phyloP scores from a whole-genome alignment of 1,140 invertebrate species.

The Papilio aristodemus region DNA sequence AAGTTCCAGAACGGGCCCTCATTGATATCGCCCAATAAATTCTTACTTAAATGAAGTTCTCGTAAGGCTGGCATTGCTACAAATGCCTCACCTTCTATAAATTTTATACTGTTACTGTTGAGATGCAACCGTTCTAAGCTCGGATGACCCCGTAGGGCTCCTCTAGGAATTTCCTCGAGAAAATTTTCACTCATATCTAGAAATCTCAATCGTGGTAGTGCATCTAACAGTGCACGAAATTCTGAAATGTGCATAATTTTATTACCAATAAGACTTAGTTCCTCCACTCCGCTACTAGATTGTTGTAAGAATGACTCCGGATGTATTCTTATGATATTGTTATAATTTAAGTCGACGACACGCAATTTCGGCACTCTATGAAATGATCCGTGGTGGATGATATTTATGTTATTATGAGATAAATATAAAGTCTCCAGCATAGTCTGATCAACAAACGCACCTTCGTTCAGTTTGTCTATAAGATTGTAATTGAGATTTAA shows the following conservation, averaged over 20 bases:
- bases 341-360: constrained; percentile 88
- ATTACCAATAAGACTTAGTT: constrained; percentile 88
- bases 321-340: constrained; percentile 88
- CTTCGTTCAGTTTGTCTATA: constrained; percentile 86
- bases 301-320: constrained; percentile 89
- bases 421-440: constrained; percentile 86
- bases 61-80: constrained; percentile 89
- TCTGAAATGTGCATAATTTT: constrained; percentile 87
- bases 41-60: constrained; percentile 89
- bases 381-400: constrained; percentile 89
- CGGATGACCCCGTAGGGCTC: constrained; percentile 87
- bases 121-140: constrained; percentile 89
- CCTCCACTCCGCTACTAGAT: constrained; percentile 86
- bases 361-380: constrained; percentile 87
- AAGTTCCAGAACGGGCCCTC: constrained; percentile 89
- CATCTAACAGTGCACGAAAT: constrained; percentile 86
- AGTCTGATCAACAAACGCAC: constrained; percentile 89
- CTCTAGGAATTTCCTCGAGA: constrained; percentile 87
- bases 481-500: constrained; percentile 86
- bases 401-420: constrained; percentile 87
- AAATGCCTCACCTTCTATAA: constrained; percentile 88
- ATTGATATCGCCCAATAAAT: constrained; percentile 85
- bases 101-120: constrained; percentile 87
- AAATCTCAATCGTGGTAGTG: constrained; percentile 87
- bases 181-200: constrained; percentile 89